Evolutionary conservation across 2,797 vertebrate species (phyloP), one percentile per base, ranked within the genome.

Genomic region (Antennarius maculatus): DNA sequence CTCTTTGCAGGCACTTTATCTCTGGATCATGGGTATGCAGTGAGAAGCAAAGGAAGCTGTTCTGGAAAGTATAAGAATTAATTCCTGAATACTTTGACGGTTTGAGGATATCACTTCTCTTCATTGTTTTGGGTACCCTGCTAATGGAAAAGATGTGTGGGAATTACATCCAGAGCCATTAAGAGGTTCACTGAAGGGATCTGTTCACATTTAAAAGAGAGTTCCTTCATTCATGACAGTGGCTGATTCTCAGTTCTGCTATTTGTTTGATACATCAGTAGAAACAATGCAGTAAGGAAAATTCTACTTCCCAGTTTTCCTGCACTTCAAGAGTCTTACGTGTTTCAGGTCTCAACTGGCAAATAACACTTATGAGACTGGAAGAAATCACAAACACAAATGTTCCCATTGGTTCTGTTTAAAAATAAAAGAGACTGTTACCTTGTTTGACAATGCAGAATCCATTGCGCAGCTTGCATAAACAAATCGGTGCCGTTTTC

Each of bases 401-500:
- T 42, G 34, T 65, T 80, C 18, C 63, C 72, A 70, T 2, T 27
- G 43, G 6, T 18, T 49, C 12, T 61, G 2, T 4, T 51, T 12
- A 1, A 31, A 55, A 60, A 69, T 51, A 68, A 49, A 1, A 31
- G 37, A 10, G 4, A 46, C n/a, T 6, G 5, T 45, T 92, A 99
- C 97, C 96, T 95, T 80, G 73, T 89, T 92, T 15, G 95, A 88
- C 67, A 94, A 28, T 1, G 93, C 93, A n/a, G 85, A 92, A 84
- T 91, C 88, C 52, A 91, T 88, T 46, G 95, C 90, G 46, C 78
- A 46, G 2, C 89, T 90, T 13, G 94, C 90, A 52, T 92, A 99
- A 58, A 95, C 62, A 16, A 93, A 97, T 55, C 89, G 93, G 80
- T 98, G 92, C 48, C 69, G 94, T 88, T 93, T 95, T 62, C 95